Conservation (phyloP, 2,888 invertebrate species). For the Lamproptera curius region DNA sequence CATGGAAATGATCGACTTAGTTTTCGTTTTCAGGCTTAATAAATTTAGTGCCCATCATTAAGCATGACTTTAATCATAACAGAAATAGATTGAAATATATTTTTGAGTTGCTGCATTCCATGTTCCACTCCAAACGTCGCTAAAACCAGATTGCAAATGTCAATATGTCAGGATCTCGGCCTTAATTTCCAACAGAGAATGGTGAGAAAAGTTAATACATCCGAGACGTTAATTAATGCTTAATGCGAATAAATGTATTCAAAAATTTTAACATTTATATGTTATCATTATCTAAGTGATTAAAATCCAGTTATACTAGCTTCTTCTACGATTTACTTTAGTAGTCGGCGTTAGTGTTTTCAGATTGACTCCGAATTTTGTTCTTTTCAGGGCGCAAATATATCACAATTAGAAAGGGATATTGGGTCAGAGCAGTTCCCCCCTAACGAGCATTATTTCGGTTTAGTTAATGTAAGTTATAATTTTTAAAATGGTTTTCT, state of each 20-base stretch:
- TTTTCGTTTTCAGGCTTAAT: conserved; percentile 40
- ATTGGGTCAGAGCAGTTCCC: conserved; percentile 99
- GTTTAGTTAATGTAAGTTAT: conserved; percentile 96
- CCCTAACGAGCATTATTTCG: conserved; percentile 99
- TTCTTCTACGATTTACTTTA: too few species aligned
- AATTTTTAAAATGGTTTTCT: too few species aligned
- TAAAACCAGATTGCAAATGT: conserved; percentile 75
- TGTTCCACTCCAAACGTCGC: conserved; percentile 50
- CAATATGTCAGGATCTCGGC: conserved; percentile 79
- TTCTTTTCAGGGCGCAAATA: conserved; percentile 93
- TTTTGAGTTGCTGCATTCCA: conserved; percentile 39
- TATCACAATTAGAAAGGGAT: conserved; percentile 99
- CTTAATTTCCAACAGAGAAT: conserved; percentile 79
- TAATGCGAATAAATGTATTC: conserved; percentile 24
- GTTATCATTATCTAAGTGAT: too few species aligned
- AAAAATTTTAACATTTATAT: too few species aligned
- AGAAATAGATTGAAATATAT: conserved; percentile 38
- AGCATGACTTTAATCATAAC: conserved; percentile 52
- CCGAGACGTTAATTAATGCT: conserved; percentile 32
- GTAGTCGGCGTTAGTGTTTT: conserved; percentile 7
- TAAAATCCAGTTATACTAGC: too few species aligned
- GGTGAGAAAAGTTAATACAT: conserved; percentile 54
- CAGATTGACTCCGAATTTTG: conserved; percentile 3
- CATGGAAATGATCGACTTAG: conserved; percentile 39
- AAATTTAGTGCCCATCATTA: conserved; percentile 49